Evolutionary conservation across 2,797 vertebrate genomes (phyloP).

Genomic region (Parauchenoglanis ngamensis): DNA sequence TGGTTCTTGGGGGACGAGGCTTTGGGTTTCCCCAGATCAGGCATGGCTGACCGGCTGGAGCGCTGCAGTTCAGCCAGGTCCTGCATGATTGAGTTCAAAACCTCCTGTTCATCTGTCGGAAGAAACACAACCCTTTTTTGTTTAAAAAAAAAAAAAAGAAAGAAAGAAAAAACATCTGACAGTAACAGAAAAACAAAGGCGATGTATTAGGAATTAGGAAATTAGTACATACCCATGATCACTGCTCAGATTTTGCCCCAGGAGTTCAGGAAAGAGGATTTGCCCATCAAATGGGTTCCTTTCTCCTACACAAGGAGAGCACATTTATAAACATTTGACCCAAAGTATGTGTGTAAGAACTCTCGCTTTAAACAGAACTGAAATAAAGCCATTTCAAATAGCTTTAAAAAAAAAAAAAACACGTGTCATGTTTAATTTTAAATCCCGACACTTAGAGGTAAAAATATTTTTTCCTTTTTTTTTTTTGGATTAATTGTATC

Average conservation of each 20-base stretch:
- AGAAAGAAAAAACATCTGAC: not conserved
- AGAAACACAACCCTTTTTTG: not conserved
- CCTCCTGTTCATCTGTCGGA: conserved; percentile 91
- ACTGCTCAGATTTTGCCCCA: conserved; percentile 79
- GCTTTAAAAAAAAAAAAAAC: no score
- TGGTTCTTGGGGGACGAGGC: conserved; percentile 93
- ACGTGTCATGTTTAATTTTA: not conserved
- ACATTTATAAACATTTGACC: not conserved
- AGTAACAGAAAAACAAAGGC: not conserved
- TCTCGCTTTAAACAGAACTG: not conserved
- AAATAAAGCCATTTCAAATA: not conserved
- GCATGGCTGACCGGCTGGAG: conserved; percentile 87
- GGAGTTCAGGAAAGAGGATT: conserved; percentile 81
- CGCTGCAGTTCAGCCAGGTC: conserved; percentile 97
- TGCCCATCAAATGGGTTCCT: conserved; percentile 85
- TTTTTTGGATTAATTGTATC: not conserved
- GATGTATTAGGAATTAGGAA: not conserved
- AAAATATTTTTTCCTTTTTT: not conserved
- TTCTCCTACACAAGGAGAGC: conserved; percentile 68
- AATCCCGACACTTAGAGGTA: not conserved
- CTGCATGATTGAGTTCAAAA: conserved; percentile 98
- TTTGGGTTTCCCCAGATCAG: conserved; percentile 89
- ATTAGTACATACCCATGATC: conserved; percentile 85
- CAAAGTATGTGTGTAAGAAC: not conserved
- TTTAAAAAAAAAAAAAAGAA: not conserved